Evolutionary conservation across 2,888 invertebrate genomes (phyloP), one percentile per base, ranked within the genome.

Genomic region (Tipula unca): DNA sequence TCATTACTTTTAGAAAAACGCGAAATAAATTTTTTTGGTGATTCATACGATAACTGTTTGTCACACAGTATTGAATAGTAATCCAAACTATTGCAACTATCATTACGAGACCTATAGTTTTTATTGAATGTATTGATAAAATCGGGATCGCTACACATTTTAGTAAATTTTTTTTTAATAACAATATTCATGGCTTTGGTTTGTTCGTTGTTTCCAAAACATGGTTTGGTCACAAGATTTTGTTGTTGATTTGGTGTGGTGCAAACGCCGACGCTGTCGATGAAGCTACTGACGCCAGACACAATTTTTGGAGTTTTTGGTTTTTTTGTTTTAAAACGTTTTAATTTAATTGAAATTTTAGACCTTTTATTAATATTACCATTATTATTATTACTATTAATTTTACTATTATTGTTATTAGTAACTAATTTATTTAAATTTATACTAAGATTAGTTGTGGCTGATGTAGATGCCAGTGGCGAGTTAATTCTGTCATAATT

Each of bases 31-130:
- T 89, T 89, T 86, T 88, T 88, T 39, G 89, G 89, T 85, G 89
- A 89, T 86, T 89, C 89, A 86, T 88, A 89, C 88, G 89, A 89
- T 87, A 89, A 87, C 87, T 89, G 89, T 86, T 89, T 89, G 88
- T 90, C 89, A 89, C 89, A 89, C 87, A 89, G 88, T 85, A 88
- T 88, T 86, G 89, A 89, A 88, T 89, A 89, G 86, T 88, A 89
- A 87, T 89, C 89, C 86, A 32, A 32, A 25, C 36, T 85, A 20
- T 48, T 29, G 35, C 48, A 48, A 35, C 32, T 85, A 1, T 85
- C 85, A 32, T 36, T 85, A 54, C 54, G 85, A 25, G 85, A 85
- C 4, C 85, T 29, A 25, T 36, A 85, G 85, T 87, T 86, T 89
- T 89, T 8, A 88, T 48, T 88, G 85, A 89, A 87, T 86, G 89